Percentiles rank a stretch among this genome's conserved stretches.
These are phyloP conservation scores for Sminthurinus aureus DNA, from an alignment of 2,888 invertebrate genomes.

Conservation along the genomic window DNA sequence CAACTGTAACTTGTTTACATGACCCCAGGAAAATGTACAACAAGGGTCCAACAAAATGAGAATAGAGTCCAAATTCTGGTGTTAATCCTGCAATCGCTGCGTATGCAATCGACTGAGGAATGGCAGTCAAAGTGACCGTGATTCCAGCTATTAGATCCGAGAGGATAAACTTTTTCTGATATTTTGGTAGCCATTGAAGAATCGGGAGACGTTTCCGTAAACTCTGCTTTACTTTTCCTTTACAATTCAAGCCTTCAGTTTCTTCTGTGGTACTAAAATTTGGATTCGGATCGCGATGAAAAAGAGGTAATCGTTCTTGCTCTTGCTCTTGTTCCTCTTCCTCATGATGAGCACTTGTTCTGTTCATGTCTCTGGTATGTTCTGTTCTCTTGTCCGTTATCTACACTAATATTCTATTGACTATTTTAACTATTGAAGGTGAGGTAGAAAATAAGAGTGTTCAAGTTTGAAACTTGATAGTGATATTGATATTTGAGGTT, in stretches of 20 bases:
- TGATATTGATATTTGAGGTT: no score
- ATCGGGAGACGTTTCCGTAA: conserved; percentile 69
- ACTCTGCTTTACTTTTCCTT: background rate
- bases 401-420: no score
- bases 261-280: no score
- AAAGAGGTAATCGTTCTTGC: no score
- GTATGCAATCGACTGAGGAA: conserved; percentile 67
- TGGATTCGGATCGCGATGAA: no score
- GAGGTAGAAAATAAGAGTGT: no score
- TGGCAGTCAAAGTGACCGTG: conserved; percentile 72
- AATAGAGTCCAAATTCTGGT: conserved; percentile 61
- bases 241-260: background rate
- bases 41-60: conserved; percentile 42
- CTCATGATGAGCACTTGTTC: no score
- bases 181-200: conserved; percentile 79
- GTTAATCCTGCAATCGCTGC: conserved; percentile 65
- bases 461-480: no score
- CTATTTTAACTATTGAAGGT: no score
- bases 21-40: conserved; percentile 59
- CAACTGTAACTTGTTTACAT: conserved; percentile 62
- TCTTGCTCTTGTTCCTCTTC: no score
- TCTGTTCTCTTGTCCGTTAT: no score
- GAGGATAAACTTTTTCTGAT: conserved; percentile 75
- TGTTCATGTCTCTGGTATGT: no score
- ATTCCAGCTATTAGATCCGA: conserved; percentile 91